A percentile compares a stretch with the other conserved stretches of the same genome.
Conservation (phyloP, 1,140 invertebrate species). For the Heliothis virescens region DNA sequence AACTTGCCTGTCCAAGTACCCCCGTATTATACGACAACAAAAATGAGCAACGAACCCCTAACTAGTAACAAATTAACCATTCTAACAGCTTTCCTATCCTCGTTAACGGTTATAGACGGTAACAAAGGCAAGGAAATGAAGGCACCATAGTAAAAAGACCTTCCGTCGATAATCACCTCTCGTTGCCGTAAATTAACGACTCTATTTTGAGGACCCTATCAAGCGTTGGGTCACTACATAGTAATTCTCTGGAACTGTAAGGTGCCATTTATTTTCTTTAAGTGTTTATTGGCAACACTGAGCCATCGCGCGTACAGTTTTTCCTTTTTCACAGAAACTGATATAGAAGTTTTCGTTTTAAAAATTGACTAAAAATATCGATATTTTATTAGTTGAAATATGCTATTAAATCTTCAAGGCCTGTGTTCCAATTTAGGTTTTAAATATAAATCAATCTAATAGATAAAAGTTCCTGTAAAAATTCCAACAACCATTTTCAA, state of each 20-base stretch:
- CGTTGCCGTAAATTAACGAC: conserved; percentile 45
- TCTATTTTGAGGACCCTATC: conserved; percentile 26
- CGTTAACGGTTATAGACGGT: conserved; percentile 24
- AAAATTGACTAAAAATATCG: too few species aligned
- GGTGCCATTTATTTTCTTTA: conserved; percentile 3
- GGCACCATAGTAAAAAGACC: conserved; percentile 28
- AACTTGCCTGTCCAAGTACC: too few species aligned
- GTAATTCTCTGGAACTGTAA: neutral
- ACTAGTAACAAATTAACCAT: conserved; percentile 7
- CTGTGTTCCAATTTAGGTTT: too few species aligned
- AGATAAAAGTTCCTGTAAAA: conserved; percentile 1
- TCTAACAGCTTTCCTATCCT: conserved; percentile 16
- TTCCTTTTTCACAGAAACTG: too few species aligned
- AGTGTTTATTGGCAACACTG: neutral
- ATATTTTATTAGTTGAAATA: too few species aligned
- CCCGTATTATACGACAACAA: too few species aligned
- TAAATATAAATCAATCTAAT: neutral
- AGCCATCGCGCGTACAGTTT: too few species aligned
- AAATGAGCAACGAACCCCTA: neutral
- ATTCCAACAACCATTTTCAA: conserved; percentile 11
- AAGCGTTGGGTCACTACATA: conserved; percentile 4
- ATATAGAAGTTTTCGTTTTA: too few species aligned
- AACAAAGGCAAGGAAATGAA: conserved; percentile 38
- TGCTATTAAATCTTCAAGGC: too few species aligned
- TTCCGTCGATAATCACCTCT: conserved; percentile 46